These are phyloP conservation scores for Gobius niger DNA, from an alignment of 2,113 vertebrate species.

Conservation along the genomic window DNA sequence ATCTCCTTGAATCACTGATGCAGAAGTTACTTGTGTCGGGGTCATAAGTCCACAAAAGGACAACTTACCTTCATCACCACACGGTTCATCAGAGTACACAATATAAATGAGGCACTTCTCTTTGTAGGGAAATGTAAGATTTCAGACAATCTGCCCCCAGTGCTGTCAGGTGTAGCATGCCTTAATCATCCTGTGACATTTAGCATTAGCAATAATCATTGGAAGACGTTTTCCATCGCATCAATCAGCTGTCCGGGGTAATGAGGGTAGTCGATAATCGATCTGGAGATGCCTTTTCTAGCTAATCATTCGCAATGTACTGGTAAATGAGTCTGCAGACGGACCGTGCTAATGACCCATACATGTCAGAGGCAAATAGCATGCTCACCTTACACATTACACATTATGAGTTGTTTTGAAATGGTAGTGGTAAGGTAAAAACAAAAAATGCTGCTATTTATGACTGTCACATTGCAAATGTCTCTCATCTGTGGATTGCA, in stretches of 20 bases:
- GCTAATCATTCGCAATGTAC: background rate
- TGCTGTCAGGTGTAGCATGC: background rate
- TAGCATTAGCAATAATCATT: background rate
- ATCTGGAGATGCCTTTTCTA: background rate
- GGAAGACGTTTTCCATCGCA: background rate
- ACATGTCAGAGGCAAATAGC: background rate
- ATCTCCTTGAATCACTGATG: no score
- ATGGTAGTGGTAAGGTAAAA: background rate
- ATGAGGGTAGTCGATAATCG: background rate
- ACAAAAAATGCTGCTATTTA: no score
- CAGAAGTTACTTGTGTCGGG: no score
- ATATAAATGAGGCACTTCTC: no score
- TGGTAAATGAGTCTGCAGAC: background rate
- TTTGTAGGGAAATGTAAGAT: background rate
- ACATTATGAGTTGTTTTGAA: background rate
- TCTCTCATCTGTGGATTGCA: no score
- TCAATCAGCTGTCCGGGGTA: background rate
- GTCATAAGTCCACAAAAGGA: no score
- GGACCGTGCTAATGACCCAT: background rate
- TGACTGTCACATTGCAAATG: no score
- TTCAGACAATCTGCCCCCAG: background rate
- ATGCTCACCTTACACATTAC: background rate
- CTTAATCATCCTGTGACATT: conserved; percentile 5
- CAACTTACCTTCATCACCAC: no score
- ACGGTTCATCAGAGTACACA: no score